These are phyloP conservation scores for Oryzaephilus surinamensis DNA, from an alignment of 1,140 invertebrate genomes.

Conservation along the genomic window DNA sequence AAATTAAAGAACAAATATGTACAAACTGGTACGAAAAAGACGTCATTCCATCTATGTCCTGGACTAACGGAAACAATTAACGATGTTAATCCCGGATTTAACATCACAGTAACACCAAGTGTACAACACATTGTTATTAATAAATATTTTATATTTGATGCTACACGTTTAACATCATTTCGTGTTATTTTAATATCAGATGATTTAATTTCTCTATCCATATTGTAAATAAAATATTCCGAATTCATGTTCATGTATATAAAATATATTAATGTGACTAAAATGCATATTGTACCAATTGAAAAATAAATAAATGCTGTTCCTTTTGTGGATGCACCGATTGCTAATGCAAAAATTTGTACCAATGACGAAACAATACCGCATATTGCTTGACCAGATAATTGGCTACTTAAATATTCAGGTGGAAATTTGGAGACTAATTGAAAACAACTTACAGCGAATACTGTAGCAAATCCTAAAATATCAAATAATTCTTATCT, in stretches of 20 bases:
- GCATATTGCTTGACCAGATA: conserved; percentile 19
- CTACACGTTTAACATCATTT: too few relatives aligned
- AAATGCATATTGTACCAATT: conserved; percentile 13
- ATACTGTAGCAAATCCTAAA: conserved; percentile 15
- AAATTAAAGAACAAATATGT: conserved; percentile 15
- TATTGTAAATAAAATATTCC: conserved; percentile 18
- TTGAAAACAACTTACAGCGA: conserved; percentile 19
- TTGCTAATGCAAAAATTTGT: conserved; percentile 16
- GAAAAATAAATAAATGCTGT: conserved; percentile 12
- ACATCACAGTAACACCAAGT: conserved; percentile 15
- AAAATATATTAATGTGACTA: conserved; percentile 10
- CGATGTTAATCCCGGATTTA: conserved; percentile 18
- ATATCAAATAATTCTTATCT: background rate
- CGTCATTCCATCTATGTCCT: conserved; percentile 12
- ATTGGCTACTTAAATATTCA: conserved; percentile 13
- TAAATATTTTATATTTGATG: too few relatives aligned
- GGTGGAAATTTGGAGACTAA: conserved; percentile 17
- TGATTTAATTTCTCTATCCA: conserved; percentile 8
- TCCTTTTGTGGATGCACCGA: conserved; percentile 1
- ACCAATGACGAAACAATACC: conserved; percentile 15
- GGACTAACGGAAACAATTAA: conserved; percentile 12
- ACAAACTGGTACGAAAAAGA: conserved; percentile 19
- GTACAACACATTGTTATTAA: conserved; percentile 12
- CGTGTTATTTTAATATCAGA: too few relatives aligned
- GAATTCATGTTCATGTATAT: conserved; percentile 12